These are phyloP conservation scores for Magallana nippona DNA, from an alignment of 2,888 invertebrate genomes.

Conservation along the genomic window DNA sequence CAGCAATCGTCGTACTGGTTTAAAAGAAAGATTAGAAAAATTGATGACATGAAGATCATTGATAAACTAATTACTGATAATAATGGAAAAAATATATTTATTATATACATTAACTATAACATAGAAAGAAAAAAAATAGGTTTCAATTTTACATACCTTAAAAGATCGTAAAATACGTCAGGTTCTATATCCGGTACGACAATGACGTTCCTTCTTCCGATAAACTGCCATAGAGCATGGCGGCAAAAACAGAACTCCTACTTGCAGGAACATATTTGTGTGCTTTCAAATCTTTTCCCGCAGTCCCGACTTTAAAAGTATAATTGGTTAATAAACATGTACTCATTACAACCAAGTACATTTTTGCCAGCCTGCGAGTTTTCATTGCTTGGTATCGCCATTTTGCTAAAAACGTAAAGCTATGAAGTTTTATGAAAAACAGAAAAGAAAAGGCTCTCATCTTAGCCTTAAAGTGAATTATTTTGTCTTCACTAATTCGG, in stretches of 20 bases:
- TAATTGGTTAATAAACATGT: conserved; percentile 28
- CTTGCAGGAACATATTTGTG: conserved; percentile 39
- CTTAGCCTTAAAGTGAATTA: too few relatives aligned
- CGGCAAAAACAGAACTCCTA: conserved; percentile 40
- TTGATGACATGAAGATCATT: too few relatives aligned
- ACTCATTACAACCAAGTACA: conserved; percentile 26
- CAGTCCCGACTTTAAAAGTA: conserved; percentile 15
- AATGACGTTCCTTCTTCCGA: conserved; percentile 1
- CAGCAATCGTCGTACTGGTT: too few relatives aligned
- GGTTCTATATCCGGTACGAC: conserved; percentile 41
- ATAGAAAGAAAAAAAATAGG: too few relatives aligned
- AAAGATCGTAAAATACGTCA: conserved; percentile 31
- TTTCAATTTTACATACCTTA: conserved; percentile 37
- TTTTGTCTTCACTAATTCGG: too few relatives aligned
- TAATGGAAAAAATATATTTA: too few relatives aligned
- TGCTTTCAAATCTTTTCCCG: conserved; percentile 27
- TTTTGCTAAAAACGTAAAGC: too few relatives aligned
- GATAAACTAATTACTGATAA: too few relatives aligned
- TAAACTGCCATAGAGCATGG: conserved; percentile 39
- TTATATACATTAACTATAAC: too few relatives aligned
- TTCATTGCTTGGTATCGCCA: background rate
- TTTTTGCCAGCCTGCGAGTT: background rate
- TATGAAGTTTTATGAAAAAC: too few relatives aligned
- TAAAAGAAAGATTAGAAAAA: too few relatives aligned
- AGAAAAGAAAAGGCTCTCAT: too few relatives aligned